Base-by-base conservation (phyloP, 1,140 invertebrate species). In the Orius laevigatus region DNA sequence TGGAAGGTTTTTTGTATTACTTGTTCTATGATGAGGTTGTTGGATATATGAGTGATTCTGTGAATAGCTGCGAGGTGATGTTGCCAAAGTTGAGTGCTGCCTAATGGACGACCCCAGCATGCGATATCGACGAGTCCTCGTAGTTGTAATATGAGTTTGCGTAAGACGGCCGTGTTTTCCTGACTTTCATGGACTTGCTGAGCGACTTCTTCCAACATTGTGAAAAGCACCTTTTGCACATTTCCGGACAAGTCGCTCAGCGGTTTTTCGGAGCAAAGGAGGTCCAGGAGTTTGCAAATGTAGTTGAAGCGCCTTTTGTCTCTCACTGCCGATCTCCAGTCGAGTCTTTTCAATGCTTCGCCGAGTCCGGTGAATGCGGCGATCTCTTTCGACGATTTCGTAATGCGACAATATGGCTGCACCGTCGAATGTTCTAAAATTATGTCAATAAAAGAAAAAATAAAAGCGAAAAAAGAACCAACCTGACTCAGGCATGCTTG, bases 301-400 rank as follows among this genome's bases (percentile, higher is more conserved):
- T 96, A 98, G 65, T 94, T 93, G 66, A 97, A 96, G 46, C 93
- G 72, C 45, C 90, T 75, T 11, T 86, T 84, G 67, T 98, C 92
- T 48, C 83, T 80, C 25, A 95, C 90, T 2, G 93, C 92, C 51
- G 85, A 88, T 47, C 84, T 78, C 68, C 97, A 91, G 65, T 98
- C 93, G 35, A 98, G 66, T 49, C 86, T 78, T 59, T 90, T 85
- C 12, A 98, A 80, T 1, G 90, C 92, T 66, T 98, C 94, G 57
- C 85, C 88, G 33, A 98, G 70, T 41, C 86, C 89, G 63, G 94
- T 95, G 64, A 93, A 91, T 36, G 88, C 87, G 51, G 89, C 89
- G 60, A 92, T 91, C 71, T 93, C 88, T 68, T 82, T 78, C 45
- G 88, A 90, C 59, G 82, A 87, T 66, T 87, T 75, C 38, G 87